phyloP scores from a whole-genome alignment of 2,113 vertebrate genomes.

The Cinclus mexicanus region DNA sequence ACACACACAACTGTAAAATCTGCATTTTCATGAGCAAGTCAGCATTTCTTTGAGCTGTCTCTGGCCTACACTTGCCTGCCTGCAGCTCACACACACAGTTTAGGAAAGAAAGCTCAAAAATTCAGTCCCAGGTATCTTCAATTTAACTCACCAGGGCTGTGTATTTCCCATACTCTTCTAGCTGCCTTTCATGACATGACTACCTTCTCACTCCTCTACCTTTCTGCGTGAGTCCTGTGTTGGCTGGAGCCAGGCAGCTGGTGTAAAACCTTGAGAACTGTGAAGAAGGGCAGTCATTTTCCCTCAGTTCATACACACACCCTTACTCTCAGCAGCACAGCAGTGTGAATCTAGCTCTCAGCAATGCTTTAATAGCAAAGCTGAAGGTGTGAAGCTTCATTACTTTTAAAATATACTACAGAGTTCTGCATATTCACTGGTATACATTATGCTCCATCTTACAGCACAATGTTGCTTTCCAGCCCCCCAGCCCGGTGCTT shows the following conservation, averaged over 20 bases:
- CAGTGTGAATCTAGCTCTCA: conserved; percentile 18
- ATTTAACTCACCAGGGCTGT: neutral
- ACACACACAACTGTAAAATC: conserved; percentile 38
- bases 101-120: neutral
- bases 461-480: neutral
- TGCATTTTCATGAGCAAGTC: conserved; percentile 57
- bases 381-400: conserved; percentile 40
- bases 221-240: neutral
- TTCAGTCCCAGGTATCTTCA: neutral
- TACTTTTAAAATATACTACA: conserved; percentile 43
- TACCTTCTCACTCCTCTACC: neutral
- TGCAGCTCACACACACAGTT: neutral
- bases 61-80: conserved; percentile 20
- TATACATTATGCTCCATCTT: neutral
- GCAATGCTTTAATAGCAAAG: conserved; percentile 28
- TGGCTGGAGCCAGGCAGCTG: neutral
- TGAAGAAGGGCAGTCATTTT: neutral
- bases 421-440: neutral
- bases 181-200: neutral
- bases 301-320: neutral
- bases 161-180: neutral
- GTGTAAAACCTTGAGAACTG: neutral
- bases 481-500: neutral
- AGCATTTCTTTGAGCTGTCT: conserved; percentile 39
- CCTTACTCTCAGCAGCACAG: neutral